Percentiles rank a stretch among this genome's conserved stretches.
phyloP scores from a whole-genome alignment of 92 coral and sea anemone species.

The Blastomussa wellsi region DNA sequence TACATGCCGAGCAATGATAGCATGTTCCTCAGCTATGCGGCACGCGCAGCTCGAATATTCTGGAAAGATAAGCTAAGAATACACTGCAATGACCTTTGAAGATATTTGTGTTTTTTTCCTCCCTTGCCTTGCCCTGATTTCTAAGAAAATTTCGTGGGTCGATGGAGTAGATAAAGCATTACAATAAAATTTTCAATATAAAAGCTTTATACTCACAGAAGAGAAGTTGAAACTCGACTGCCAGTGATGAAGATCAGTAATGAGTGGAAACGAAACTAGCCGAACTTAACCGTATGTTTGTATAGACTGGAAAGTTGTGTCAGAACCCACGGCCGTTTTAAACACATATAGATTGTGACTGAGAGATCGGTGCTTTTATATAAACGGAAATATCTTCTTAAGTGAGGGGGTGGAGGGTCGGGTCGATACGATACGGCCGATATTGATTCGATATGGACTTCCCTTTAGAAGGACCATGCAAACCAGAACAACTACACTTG shows the following conservation, averaged over 20 bases:
- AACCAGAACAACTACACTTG: slow-evolving; percentile 27
- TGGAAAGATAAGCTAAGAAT: slow-evolving; percentile 20
- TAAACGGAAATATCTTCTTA: slow-evolving; percentile 38
- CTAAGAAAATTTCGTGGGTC: not conserved
- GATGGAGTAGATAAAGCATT: not conserved
- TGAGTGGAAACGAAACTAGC: not conserved
- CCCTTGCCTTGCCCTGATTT: not conserved
- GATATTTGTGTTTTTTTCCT: not conserved
- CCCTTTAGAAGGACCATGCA: slow-evolving; percentile 34
- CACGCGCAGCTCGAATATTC: slow-evolving; percentile 39
- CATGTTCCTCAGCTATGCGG: slow-evolving; percentile 6
- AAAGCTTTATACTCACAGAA: slow-evolving; percentile 35
- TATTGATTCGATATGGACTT: slow-evolving; percentile 44
- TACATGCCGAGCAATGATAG: slow-evolving; percentile 24
- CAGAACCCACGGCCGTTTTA: slow-evolving; percentile 13
- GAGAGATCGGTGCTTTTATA: slow-evolving; percentile 13
- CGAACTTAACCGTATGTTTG: not conserved
- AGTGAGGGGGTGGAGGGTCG: slow-evolving; percentile 19
- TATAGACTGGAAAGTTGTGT: not conserved
- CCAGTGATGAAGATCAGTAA: not conserved
- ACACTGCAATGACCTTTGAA: not conserved
- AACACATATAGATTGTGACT: slow-evolving; percentile 10
- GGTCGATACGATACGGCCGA: slow-evolving; percentile 35
- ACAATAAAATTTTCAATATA: slow-evolving; percentile 8
- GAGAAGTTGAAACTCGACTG: not conserved